A percentile compares a stretch with the other conserved stretches of the same genome.
Evolutionary conservation across 1,140 invertebrate genomes (phyloP).

Genomic region (Scaptodrosophila lebanonensis): DNA sequence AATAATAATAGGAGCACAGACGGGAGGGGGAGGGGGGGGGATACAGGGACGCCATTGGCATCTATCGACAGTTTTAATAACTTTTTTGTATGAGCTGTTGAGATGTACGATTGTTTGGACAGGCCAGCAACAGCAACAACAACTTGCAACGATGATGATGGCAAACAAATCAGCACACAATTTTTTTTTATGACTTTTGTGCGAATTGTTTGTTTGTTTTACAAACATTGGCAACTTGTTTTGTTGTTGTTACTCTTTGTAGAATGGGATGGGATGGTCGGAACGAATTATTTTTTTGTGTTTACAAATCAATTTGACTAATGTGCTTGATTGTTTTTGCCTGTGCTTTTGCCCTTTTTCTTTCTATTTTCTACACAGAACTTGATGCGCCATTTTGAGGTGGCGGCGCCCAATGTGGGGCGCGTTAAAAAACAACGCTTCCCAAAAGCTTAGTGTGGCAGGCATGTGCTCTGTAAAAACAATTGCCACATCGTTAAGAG

Average conservation of each 20-base stretch:
- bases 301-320: conserved; percentile 70
- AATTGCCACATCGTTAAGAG: conserved; percentile 14
- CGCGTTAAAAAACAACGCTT: no score
- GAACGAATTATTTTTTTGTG: conserved; percentile 22
- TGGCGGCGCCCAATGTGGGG: no score
- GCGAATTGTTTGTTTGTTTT: conserved; percentile 19
- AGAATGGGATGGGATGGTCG: no score
- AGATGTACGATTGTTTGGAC: conserved; percentile 48
- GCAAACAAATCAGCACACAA: no score
- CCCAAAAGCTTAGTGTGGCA: not conserved
- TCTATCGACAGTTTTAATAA: conserved; percentile 67
- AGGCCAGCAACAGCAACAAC: no score
- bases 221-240: conserved; percentile 13
- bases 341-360: conserved; percentile 24
- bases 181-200: not conserved
- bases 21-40: no score
- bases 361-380: no score
- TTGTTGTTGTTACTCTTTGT: conserved; percentile 3
- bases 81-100: conserved; percentile 43
- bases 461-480: conserved; percentile 2
- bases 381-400: no score
- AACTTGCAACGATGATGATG: not conserved
- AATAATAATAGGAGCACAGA: no score
- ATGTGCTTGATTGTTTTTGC: conserved; percentile 50
- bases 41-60: conserved; percentile 36